Evolutionary conservation across 1,140 invertebrate species (phyloP).

Genomic region (Cepaea nemoralis): DNA sequence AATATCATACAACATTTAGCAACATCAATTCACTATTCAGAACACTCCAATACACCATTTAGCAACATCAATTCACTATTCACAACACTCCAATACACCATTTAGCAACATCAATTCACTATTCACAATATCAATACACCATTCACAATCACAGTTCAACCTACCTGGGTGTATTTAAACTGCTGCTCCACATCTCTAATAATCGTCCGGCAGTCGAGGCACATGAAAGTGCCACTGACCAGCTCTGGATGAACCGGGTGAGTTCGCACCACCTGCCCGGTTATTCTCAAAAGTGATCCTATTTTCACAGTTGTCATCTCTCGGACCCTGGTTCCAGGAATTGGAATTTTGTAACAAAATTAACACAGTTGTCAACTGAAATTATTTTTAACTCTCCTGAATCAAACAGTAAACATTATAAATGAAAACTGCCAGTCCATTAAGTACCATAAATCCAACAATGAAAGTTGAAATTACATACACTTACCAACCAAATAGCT

Average conservation of each 20-base stretch:
- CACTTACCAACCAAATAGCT: no score
- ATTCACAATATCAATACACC: no score
- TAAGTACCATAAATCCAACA: no score
- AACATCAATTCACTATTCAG: no score
- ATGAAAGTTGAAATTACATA: no score
- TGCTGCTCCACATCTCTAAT: constrained; percentile 97
- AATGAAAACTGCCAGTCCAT: no score
- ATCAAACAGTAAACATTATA: no score
- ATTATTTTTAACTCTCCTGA: no score
- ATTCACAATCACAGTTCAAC: not conserved
- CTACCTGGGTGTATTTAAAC: constrained; percentile 87
- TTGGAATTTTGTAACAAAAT: not conserved
- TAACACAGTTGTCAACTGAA: no score
- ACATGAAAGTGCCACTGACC: constrained; percentile 91
- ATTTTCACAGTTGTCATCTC: constrained; percentile 95
- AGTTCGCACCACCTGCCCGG: constrained; percentile 97
- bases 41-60: not conserved
- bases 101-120: no score
- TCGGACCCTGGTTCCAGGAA: constrained; percentile 77
- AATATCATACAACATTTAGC: no score
- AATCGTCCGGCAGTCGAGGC: constrained; percentile 94
- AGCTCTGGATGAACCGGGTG: constrained; percentile 97
- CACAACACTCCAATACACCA: not conserved
- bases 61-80: not conserved
- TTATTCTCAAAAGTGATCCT: constrained; percentile 93